Evolutionary conservation across 53 echinoderm and acorn worm species (phyloP), one percentile per base, ranked within the genome.

Genomic region (Echinarachnius parma): DNA sequence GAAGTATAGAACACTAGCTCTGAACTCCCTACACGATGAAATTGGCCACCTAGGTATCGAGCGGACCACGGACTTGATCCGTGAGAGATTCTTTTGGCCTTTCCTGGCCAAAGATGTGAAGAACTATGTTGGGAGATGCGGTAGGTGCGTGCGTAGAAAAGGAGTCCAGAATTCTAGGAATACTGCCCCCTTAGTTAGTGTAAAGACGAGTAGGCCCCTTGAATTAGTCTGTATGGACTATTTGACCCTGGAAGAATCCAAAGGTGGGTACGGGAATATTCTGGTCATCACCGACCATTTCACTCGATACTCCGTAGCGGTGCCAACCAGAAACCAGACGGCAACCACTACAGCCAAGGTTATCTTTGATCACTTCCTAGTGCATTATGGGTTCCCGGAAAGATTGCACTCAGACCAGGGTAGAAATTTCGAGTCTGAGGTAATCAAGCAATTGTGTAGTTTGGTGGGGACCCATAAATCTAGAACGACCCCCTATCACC

Each of bases 381-480:
- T 83, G 3, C 88, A 83, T 31, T 87, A 87, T 54, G 79, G 83
- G 2, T 83, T 87, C 55, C 87, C 82, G 10, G 87, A 59, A 8
- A 25, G 79, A 7, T 26, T 87, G 10, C 82, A 87, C 25, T 82
- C 82, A 3, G 82, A 87, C 57, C 87, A 87, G 45, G 83, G 87
- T 4, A 33, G 75, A 1, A 82, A 82, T 33, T 79, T 87, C 27
- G 75, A 82, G 31, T 65, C 79, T 1, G 60, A 59, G 13, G 44
- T 82, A 2, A 87, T 78, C 8, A 21, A 53, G n/a, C 61, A 62
- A 1, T 19, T 84, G 0, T 84, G 78, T 33, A 34, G 62, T 15
- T 15, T 85, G 15, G 65, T 61, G 2, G 75, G 72, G 2, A 75
- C 66, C 9, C 67, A 60, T 3, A 77, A 83, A 45, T 60, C 61